Conservation (phyloP, 2,113 vertebrate genomes). For the Amia ocellicauda region DNA sequence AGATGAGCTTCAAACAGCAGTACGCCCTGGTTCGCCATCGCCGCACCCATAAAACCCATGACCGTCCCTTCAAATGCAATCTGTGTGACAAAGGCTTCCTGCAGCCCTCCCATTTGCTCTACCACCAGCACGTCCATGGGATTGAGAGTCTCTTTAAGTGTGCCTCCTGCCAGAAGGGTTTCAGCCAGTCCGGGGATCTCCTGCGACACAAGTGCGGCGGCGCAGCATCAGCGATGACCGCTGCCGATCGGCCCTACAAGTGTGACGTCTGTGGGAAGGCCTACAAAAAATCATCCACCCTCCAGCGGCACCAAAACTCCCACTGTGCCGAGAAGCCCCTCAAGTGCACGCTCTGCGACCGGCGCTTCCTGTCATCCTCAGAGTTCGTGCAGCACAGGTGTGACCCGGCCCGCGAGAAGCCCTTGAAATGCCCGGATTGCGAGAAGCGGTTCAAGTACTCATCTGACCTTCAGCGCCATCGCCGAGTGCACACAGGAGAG, state of each 20-base stretch:
- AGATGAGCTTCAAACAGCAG: conserved; percentile 98
- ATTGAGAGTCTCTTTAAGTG: conserved; percentile 97
- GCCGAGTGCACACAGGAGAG: conserved; percentile 90
- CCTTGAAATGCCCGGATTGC: conserved; percentile 91
- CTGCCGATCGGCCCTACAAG: conserved; percentile 88
- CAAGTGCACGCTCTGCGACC: conserved; percentile 91
- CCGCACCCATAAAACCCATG: conserved; percentile 83
- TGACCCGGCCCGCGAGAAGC: conserved; percentile 87
- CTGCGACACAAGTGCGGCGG: conserved; percentile 91
- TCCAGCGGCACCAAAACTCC: conserved; percentile 90
- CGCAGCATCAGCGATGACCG: conserved; percentile 57
- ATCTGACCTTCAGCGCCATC: conserved; percentile 90
- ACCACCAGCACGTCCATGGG: conserved; percentile 94
- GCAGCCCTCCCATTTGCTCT: conserved; percentile 91
- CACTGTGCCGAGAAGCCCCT: conserved; percentile 94
- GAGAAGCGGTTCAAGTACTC: conserved; percentile 97
- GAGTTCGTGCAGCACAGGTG: conserved; percentile 96
- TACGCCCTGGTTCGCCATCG: conserved; percentile 89
- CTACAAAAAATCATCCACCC: conserved; percentile 90
- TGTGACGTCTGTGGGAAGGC: conserved; percentile 90
- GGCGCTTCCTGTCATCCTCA: conserved; percentile 91
- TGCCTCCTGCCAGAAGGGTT: conserved; percentile 93
- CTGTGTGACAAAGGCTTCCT: conserved; percentile 94
- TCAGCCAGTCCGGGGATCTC: conserved; percentile 91
- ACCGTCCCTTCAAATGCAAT: conserved; percentile 85